These are phyloP conservation scores for Harmothoe impar DNA, from an alignment of 2,888 invertebrate species.

Conservation along the genomic window DNA sequence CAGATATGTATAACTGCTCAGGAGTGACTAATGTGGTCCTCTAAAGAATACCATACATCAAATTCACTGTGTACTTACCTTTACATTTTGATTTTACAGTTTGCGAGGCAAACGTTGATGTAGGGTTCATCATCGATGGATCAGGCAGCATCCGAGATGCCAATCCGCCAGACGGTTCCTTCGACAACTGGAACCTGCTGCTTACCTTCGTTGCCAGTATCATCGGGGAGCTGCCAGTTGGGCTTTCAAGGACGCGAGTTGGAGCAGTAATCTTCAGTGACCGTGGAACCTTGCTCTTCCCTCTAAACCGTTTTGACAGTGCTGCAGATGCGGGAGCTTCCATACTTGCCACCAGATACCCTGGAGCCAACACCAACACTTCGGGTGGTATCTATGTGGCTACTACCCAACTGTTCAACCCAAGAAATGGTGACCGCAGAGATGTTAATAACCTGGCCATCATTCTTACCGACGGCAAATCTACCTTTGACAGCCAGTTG, in stretches of 20 bases:
- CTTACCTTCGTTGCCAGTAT: conserved; percentile 3
- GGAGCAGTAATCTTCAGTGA: conserved; percentile 42
- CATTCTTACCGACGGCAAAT: conserved; percentile 38
- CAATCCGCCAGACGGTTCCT: background rate
- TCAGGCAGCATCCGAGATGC: conserved; percentile 45
- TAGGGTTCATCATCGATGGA: conserved; percentile 49
- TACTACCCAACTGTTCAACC: background rate
- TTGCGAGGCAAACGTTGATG: conserved; percentile 14
- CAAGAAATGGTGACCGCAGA: conserved; percentile 11
- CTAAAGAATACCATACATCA: no score
- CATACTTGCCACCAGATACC: conserved; percentile 18
- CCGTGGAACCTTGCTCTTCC: background rate
- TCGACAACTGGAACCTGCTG: conserved; percentile 40
- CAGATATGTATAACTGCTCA: no score
- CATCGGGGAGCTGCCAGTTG: background rate
- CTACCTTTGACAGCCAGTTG: background rate
- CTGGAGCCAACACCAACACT: conserved; percentile 44
- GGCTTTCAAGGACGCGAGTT: background rate
- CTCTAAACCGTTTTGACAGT: background rate
- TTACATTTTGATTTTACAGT: background rate
- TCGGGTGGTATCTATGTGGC: conserved; percentile 10
- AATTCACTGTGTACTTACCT: background rate
- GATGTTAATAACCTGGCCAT: conserved; percentile 7
- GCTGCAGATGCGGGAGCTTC: background rate
- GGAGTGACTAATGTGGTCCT: no score